Base-by-base conservation (phyloP, 1,140 invertebrate species). In the Archivesica marissinica region DNA sequence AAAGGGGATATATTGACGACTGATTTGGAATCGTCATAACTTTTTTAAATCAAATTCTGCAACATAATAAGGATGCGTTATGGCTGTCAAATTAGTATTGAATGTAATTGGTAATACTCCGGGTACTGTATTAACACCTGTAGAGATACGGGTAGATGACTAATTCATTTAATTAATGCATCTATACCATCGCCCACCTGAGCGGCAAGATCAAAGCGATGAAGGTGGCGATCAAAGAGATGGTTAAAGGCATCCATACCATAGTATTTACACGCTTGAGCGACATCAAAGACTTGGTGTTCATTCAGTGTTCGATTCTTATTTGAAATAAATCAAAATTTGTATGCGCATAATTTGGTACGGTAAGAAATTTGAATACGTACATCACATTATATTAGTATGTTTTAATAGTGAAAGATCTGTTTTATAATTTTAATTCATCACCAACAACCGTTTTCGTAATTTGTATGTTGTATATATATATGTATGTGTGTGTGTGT, bases 161-260 rank as follows among this genome's bases (percentile, higher is more conserved):
- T 66, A 33, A 66, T 66, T 66, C 17, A 66, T 38, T 66, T 35
- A 66, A 66, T 66, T 66, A 66, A 66, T 66, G 41, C 61, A 66
- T 66, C 35, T 66, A 66, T 35, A 39, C 61, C 33, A 66, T 38
- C 61, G 61, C 61, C 61, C 61, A 66, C 61, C 61, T 66, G 61
- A 38, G 17, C 11, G 33, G 35, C 17, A 39, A 66, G 11, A 38
- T 66, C 61, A 66, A 66, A 66, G 61, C 30, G 35, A 66, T 23
- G 35, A 7, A 33, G 61, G 35, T 39, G 35, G n/a, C 38, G 61
- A 66, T 66, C 61, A 66, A 66, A 66, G 61, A 17, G 9, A 38
- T 66, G 9, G 17, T 66, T 66, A n/a, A 2, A 66, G 61, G 61
- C 41, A 66, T 11, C 61, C 30, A 39, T 20, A 66, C 61, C 35